Evolutionary conservation across 2,888 invertebrate species (phyloP).

Genomic region (Agriopis leucophaearia): DNA sequence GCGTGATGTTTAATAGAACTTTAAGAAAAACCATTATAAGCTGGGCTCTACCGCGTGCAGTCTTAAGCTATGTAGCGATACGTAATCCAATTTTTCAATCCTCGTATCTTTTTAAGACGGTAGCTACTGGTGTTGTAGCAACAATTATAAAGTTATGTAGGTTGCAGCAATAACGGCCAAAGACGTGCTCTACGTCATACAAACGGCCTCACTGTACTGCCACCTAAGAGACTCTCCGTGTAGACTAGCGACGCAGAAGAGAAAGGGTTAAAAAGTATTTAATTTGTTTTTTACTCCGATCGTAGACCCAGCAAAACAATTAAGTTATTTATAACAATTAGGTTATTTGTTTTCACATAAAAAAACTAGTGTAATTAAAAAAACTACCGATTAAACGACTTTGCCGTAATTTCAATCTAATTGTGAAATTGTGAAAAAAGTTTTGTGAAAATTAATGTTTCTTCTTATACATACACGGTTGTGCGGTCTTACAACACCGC

Average conservation of each 20-base stretch:
- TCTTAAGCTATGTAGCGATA: no score
- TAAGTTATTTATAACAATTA: no score
- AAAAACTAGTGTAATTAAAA: no score
- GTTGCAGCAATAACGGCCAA: constrained; percentile 81
- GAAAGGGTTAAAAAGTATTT: neutral
- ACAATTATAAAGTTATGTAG: constrained; percentile 86
- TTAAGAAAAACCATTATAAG: neutral
- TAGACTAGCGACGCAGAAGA: constrained; percentile 54
- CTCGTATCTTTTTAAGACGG: constrained; percentile 44
- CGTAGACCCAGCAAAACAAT: neutral
- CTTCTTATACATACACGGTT: no score
- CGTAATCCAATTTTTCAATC: no score
- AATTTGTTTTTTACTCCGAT: neutral
- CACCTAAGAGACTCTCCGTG: constrained; percentile 75
- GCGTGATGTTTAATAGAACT: neutral
- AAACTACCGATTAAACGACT: no score
- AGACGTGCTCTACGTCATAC: constrained; percentile 84
- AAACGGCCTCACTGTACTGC: constrained; percentile 82
- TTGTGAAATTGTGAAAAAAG: no score
- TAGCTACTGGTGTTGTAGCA: constrained; percentile 63
- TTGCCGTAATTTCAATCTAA: no score
- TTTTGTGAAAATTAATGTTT: no score
- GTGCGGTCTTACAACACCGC: no score
- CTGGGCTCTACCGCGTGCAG: no score
- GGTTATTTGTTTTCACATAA: no score